Conservation (phyloP, 2,113 vertebrate genomes). For the Calcarius ornatus region DNA sequence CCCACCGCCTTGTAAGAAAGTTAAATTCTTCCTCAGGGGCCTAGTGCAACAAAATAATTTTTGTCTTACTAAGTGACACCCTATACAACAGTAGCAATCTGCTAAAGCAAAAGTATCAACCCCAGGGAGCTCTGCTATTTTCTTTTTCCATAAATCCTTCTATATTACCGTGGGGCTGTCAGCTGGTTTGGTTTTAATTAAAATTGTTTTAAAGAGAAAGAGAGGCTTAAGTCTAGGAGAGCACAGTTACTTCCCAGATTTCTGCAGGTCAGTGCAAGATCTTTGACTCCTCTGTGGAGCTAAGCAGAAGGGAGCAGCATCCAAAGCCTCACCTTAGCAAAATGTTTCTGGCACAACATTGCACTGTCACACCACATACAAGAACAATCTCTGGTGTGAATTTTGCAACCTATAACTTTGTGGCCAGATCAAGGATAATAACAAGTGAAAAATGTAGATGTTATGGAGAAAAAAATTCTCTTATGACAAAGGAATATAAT, state of each 20-base stretch:
- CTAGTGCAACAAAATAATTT: background rate
- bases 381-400: background rate
- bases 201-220: background rate
- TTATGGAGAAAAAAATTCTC: background rate
- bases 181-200: background rate
- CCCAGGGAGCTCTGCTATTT: background rate
- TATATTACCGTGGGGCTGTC: background rate
- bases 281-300: background rate
- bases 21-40: background rate
- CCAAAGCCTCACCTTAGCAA: background rate
- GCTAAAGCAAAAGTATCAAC: background rate
- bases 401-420: background rate
- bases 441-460: background rate
- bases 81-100: background rate
- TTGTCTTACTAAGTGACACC: background rate
- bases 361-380: background rate
- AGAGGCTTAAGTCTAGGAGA: background rate
- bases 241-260: background rate
- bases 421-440: background rate
- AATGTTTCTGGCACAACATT: background rate
- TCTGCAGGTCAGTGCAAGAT: background rate
- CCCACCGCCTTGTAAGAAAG: background rate
- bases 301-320: background rate
- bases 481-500: background rate
- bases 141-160: background rate